Conservation (phyloP, 2,888 invertebrate species). For the Drosophila macrospina region DNA sequence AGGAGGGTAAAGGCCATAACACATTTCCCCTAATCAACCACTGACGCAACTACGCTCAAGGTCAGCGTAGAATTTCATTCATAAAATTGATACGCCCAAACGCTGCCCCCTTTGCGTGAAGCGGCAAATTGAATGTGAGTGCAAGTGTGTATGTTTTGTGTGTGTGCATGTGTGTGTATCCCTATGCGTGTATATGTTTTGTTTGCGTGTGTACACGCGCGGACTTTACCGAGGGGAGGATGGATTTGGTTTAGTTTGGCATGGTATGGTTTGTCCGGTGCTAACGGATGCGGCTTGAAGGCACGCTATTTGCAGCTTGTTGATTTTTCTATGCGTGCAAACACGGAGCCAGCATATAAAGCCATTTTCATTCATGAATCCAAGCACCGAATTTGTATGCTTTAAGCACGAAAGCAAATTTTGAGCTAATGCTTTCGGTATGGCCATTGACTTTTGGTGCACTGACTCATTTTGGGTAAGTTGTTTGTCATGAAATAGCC, state of each 20-base stretch:
- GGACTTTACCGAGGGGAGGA: conserved; percentile 26
- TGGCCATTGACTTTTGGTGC: background rate
- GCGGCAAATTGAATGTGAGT: conserved; percentile 46
- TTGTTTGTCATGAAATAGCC: background rate
- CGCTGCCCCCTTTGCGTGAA: conserved; percentile 45
- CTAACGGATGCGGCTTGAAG: conserved; percentile 24
- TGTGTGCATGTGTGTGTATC: background rate
- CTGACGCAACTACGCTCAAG: conserved; percentile 78
- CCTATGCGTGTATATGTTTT: background rate
- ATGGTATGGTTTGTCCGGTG: background rate
- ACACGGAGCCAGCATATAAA: conserved; percentile 52
- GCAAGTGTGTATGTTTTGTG: conserved; percentile 2
- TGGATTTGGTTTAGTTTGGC: background rate
- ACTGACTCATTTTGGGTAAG: conserved; percentile 18
- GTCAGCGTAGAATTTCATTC: conserved; percentile 81
- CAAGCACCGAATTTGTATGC: conserved; percentile 14
- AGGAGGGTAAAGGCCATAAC: background rate
- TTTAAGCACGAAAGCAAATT: conserved; percentile 10
- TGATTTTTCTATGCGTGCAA: conserved; percentile 73
- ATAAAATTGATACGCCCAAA: conserved; percentile 69
- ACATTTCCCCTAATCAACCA: conserved; percentile 42
- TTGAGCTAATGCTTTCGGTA: background rate
- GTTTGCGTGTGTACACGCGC: conserved; percentile 61
- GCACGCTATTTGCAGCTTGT: conserved; percentile 66
- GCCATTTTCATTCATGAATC: conserved; percentile 69